These are phyloP conservation scores for Corythoichthys intestinalis DNA, from an alignment of 2,113 vertebrate genomes.

Conservation along the genomic window DNA sequence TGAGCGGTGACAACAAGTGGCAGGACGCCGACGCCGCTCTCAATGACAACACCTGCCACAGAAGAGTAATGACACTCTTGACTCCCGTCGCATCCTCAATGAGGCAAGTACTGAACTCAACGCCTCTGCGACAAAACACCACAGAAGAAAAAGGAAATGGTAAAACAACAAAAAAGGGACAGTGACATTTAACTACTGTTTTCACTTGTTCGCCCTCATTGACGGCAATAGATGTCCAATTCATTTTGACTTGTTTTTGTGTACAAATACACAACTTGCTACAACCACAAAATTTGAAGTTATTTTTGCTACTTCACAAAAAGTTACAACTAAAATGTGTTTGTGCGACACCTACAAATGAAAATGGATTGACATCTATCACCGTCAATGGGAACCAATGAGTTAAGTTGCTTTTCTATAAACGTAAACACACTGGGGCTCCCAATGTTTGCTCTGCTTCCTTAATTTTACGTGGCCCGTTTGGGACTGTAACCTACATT, in stretches of 20 bases:
- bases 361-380: too few species aligned
- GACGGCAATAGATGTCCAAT: too few species aligned
- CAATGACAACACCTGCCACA: constrained; percentile 56
- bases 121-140: constrained; percentile 41
- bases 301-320: too few species aligned
- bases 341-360: neutral
- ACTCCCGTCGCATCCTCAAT: constrained; percentile 57
- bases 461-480: constrained; percentile 25
- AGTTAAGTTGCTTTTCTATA: neutral
- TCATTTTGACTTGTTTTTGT: too few species aligned
- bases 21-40: constrained; percentile 31
- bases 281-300: too few species aligned
- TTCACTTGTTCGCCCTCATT: too few species aligned
- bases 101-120: constrained; percentile 54
- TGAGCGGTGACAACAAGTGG: constrained; percentile 31
- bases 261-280: too few species aligned
- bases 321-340: neutral
- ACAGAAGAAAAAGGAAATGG: constrained; percentile 21
- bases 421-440: constrained; percentile 5
- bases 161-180: neutral
- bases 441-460: constrained; percentile 27
- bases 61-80: constrained; percentile 55
- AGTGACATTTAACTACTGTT: neutral
- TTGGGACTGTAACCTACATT: constrained; percentile 16
- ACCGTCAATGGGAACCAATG: too few species aligned